Conservation (phyloP, 1,140 invertebrate genomes). For the Ostrea denselamellosa region DNA sequence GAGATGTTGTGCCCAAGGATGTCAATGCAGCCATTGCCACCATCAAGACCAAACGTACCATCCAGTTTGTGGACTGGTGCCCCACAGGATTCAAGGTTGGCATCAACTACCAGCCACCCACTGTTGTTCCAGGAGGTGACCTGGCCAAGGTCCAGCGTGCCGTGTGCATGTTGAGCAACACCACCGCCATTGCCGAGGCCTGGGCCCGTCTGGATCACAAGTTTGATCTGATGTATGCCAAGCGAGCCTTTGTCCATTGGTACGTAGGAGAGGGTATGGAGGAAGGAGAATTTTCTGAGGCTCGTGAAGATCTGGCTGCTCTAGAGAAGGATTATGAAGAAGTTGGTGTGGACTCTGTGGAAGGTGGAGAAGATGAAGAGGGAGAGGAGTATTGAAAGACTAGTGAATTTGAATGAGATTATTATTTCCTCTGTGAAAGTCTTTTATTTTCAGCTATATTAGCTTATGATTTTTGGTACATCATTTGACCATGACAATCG, state of each 20-base stretch:
- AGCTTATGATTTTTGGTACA: background rate
- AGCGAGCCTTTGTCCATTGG: conserved; percentile 78
- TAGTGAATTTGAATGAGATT: background rate
- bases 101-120: conserved; percentile 86
- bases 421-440: background rate
- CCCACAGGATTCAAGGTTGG: conserved; percentile 68
- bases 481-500: background rate
- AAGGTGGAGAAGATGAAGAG: conserved; percentile 54
- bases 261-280: conserved; percentile 84
- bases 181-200: conserved; percentile 88
- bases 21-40: conserved; percentile 92
- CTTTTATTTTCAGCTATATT: conserved; percentile 12
- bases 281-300: conserved; percentile 89
- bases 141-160: conserved; percentile 83
- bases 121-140: conserved; percentile 85
- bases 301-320: conserved; percentile 90
- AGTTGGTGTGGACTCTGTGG: conserved; percentile 56
- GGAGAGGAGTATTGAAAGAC: conserved; percentile 55
- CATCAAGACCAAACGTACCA: conserved; percentile 85
- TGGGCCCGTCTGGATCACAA: conserved; percentile 83
- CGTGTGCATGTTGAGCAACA: conserved; percentile 85
- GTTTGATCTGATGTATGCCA: conserved; percentile 83
- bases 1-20: conserved; percentile 85
- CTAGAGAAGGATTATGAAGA: conserved; percentile 63
- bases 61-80: conserved; percentile 70